Percentiles rank a stretch among this genome's conserved stretches.
Evolutionary conservation across 1,140 invertebrate species (phyloP).

Genomic region (Antheraea pernyi): DNA sequence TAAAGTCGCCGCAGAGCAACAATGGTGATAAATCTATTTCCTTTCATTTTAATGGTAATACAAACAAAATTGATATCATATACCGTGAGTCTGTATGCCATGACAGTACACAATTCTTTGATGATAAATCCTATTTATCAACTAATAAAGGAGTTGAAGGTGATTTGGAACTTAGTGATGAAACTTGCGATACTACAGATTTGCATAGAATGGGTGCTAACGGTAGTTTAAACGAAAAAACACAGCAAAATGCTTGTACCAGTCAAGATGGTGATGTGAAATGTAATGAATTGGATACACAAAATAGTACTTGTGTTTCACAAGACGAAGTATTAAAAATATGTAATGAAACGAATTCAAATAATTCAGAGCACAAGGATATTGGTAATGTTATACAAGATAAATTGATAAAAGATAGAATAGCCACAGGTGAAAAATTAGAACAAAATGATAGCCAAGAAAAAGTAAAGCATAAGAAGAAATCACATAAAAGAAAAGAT

Average conservation of each 20-base stretch:
- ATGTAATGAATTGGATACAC: conserved; percentile 30
- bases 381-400: neutral
- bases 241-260: neutral
- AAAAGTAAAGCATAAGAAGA: conserved; percentile 9
- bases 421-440: conserved; percentile 7
- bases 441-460: neutral
- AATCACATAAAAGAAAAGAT: conserved; percentile 1
- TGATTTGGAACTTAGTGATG: conserved; percentile 68
- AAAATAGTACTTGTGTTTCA: conserved; percentile 7
- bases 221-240: neutral
- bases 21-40: no score
- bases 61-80: neutral
- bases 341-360: neutral
- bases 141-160: conserved; percentile 42
- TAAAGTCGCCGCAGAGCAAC: neutral
- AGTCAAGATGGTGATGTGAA: conserved; percentile 55
- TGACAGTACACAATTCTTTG: neutral
- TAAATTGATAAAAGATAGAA: neutral
- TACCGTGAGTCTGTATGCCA: neutral
- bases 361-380: neutral
- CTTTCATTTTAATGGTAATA: neutral
- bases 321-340: neutral
- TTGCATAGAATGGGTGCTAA: conserved; percentile 5
- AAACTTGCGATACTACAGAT: conserved; percentile 48
- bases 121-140: conserved; percentile 8